Base-by-base conservation (phyloP, 1,140 invertebrate species). In the Subanguina moxae region DNA sequence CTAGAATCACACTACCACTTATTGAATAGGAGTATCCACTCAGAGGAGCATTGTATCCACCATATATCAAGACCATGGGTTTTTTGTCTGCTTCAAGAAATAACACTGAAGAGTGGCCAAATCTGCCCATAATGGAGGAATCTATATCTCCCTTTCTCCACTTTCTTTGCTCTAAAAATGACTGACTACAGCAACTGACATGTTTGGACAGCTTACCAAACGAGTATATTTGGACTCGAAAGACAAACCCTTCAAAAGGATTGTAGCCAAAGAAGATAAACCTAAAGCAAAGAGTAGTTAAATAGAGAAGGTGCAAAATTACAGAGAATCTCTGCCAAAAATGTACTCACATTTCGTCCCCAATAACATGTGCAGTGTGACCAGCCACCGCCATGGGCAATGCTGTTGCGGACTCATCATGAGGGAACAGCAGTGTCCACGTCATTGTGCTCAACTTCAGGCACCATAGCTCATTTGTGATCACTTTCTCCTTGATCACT, bases 351-450 rank as follows among this genome's bases (percentile, higher is more conserved):
- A 82, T 82, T 43, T 82, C 68, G 11, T 80, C 61, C 8, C 68
- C 74, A 57, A 82, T 68, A 11, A 82, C 75, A 62, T 83, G 82
- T 32, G 81, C 81, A 19, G 80, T 75, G 65, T 82, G 80, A 23
- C 80, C 80, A 42, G 77, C 72, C 23, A 80, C 79, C 13, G 81
- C 77, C 15, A 70, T 57, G 19, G 80, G 80, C 27, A 80, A 43
- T 15, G 66, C 66, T 7, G 57, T 52, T 19, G 64, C 13, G 23
- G 63, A 67, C 7, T 67, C 67, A 32, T 74, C 71, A 21, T 70
- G 61, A 11, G 58, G 38, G 1, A 23, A 72, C 56, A 75, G 27
- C n/a, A 74, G 25, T 17, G 62, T 62, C 79, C 79, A 82, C 17
- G 38, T 59, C 28, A 62, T 57, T 25, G 48, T 25, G n/a, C n/a